Base-by-base conservation (phyloP, 2,113 vertebrate species). In the Oryzias curvinotus region DNA sequence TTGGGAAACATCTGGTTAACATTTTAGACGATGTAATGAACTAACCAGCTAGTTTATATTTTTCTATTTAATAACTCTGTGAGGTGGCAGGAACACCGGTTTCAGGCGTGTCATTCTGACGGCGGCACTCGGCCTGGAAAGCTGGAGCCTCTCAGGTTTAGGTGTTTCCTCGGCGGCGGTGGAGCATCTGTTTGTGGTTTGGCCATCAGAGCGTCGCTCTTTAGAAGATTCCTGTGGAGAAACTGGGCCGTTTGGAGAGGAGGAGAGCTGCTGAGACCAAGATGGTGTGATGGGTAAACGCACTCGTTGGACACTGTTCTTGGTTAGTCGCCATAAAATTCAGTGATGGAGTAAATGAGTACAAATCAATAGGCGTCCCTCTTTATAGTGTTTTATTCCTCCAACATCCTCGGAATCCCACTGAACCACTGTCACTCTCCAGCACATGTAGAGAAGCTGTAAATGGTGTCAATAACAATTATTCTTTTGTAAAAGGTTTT, bases 381-480 rank as follows among this genome's bases (percentile, higher is more conserved):
- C 45, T 28, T 61, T 48, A 44, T 23, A 23, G 21, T 64, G 8
- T 5, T 45, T 0, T 54, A 7, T 42, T 71, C 36, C 25, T 66
- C 28, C 55, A 68, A 68, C 73, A 48, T 62, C 58, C 67, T 74
- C 63, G 62, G 65, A 75, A 68, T 63, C 70, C 41, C 76, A 65
- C 70, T 66, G 77, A 81, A 79, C 73, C 82, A 64, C 77, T 78
- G 64, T 86, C 72, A 65, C 70, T 72, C 74, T 71, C 71, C 83
- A 86, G 85, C 90, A 90, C 36, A 90, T 79, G 86, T 80, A 71
- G 82, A 63, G 49, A 70, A 80, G 73, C 55, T 91, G 90, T 89
- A 90, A 88, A 91, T 91, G 75, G 72, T 91, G 87, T 90, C 84
- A 72, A 91, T 89, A 89, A 86, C 84, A 84, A 81, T 82, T 73